Conservation (phyloP, 30 jellyfish, hydroid and myxozoan species). For the Clytia hemisphaerica region DNA sequence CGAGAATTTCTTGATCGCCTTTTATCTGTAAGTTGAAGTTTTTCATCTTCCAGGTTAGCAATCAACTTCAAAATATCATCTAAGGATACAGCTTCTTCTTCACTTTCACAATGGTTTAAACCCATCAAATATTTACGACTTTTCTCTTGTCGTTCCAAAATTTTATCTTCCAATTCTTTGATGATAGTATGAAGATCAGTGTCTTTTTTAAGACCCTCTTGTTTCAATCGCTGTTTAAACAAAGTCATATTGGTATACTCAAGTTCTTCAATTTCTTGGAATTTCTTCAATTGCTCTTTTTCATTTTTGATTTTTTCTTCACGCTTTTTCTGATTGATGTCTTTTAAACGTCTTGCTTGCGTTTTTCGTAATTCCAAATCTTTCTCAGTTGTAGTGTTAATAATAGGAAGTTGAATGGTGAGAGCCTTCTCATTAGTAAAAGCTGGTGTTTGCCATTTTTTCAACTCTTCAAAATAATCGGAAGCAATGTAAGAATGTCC, state of each 20-base stretch:
- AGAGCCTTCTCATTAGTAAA: constrained; percentile 26
- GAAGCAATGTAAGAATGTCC: constrained; percentile 52
- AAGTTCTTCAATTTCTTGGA: neutral
- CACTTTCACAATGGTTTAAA: neutral
- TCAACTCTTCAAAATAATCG: constrained; percentile 57
- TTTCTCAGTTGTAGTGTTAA: constrained; percentile 58
- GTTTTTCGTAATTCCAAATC: constrained; percentile 63
- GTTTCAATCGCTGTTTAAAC: constrained; percentile 3
- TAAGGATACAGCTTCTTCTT: neutral
- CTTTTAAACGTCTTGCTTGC: constrained; percentile 83
- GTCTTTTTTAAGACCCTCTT: constrained; percentile 3
- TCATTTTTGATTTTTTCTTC: constrained; percentile 55
- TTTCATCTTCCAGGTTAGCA: constrained; percentile 5
- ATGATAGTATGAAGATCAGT: neutral
- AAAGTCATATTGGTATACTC: neutral
- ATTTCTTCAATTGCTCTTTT: constrained; percentile 14
- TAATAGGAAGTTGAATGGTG: constrained; percentile 55
- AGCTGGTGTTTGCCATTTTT: constrained; percentile 41
- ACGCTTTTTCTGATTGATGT: constrained; percentile 61
- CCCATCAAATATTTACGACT: constrained; percentile 13
- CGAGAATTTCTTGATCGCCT: constrained; percentile 58
- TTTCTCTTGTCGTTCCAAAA: constrained; percentile 10
- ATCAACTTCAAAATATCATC: constrained; percentile 15
- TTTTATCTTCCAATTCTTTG: constrained; percentile 16
- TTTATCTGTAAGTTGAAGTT: constrained; percentile 38